phyloP scores from a whole-genome alignment of 2,888 invertebrate species.

The Lypha dubia region DNA sequence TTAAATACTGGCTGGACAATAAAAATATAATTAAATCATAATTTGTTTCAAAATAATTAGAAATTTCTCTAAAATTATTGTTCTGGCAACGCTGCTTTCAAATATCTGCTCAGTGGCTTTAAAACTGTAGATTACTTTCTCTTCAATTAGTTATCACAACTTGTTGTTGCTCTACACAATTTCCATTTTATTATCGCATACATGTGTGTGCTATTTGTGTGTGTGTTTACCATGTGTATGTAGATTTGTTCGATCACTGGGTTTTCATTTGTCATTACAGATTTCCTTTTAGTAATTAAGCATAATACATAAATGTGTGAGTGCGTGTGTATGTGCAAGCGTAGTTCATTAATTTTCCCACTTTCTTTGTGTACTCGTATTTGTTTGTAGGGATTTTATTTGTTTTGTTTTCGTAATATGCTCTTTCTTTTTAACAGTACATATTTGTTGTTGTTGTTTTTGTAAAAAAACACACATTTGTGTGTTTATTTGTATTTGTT shows the following conservation, averaged over 20 bases:
- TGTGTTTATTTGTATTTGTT: neutral
- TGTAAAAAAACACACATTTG: neutral
- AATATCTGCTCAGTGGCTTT: constrained; percentile 1
- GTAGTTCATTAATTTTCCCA: constrained; percentile 25
- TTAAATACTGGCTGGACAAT: too few species aligned
- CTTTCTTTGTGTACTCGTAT: neutral
- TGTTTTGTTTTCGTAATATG: constrained; percentile 38
- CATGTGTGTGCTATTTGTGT: neutral
- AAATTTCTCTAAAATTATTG: too few species aligned
- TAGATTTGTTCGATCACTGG: constrained; percentile 23
- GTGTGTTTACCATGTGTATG: neutral
- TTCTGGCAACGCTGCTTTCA: neutral
- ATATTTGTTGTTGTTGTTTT: constrained; percentile 11
- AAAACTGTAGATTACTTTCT: constrained; percentile 32
- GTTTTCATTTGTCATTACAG: constrained; percentile 34
- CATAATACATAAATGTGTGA: neutral
- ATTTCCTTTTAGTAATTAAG: constrained; percentile 30
- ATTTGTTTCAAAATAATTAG: too few species aligned
- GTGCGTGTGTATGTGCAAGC: constrained; percentile 13
- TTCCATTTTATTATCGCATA: constrained; percentile 1
- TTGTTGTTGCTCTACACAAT: constrained; percentile 25
- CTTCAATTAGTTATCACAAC: constrained; percentile 7
- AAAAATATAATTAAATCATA: too few species aligned
- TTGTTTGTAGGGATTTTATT: neutral
- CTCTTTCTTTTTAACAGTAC: constrained; percentile 49